Conservation (phyloP, 2,888 invertebrate species). For the Trissolcus brochymenae region DNA sequence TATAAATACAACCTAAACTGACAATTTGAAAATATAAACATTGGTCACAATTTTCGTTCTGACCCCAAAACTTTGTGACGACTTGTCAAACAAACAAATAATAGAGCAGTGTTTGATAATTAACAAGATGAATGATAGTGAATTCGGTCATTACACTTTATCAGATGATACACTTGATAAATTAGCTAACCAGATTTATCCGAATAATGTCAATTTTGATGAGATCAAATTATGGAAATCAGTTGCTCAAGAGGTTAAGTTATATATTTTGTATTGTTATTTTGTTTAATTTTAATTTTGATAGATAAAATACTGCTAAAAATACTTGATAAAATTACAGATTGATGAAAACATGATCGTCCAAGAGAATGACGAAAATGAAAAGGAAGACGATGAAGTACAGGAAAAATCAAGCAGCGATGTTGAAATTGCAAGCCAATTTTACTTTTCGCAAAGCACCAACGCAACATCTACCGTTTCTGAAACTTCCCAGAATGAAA, state of each 20-base stretch:
- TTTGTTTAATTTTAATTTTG: too few species aligned
- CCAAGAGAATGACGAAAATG: background rate
- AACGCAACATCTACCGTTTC: background rate
- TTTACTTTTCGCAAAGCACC: constrained; percentile 29
- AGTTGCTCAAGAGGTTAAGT: constrained; percentile 23
- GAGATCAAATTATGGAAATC: constrained; percentile 23
- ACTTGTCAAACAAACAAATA: too few species aligned
- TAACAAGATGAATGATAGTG: constrained; percentile 11
- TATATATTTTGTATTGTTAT: background rate
- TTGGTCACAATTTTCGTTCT: too few species aligned
- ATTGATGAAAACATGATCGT: background rate
- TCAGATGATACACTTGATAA: constrained; percentile 8
- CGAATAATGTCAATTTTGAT: background rate
- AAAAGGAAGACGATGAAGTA: background rate
- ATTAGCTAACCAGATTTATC: constrained; percentile 13
- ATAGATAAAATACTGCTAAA: too few species aligned
- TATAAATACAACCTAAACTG: too few species aligned
- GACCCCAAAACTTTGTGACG: too few species aligned
- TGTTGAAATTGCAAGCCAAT: constrained; percentile 18
- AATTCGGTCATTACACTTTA: constrained; percentile 16
- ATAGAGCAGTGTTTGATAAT: too few species aligned
- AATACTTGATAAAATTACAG: too few species aligned
- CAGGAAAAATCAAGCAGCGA: constrained; percentile 1
- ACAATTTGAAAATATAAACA: too few species aligned
- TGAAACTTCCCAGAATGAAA: background rate